Evolutionary conservation across 2,888 invertebrate genomes (phyloP).

Genomic region (Coleophora flavipennella): DNA sequence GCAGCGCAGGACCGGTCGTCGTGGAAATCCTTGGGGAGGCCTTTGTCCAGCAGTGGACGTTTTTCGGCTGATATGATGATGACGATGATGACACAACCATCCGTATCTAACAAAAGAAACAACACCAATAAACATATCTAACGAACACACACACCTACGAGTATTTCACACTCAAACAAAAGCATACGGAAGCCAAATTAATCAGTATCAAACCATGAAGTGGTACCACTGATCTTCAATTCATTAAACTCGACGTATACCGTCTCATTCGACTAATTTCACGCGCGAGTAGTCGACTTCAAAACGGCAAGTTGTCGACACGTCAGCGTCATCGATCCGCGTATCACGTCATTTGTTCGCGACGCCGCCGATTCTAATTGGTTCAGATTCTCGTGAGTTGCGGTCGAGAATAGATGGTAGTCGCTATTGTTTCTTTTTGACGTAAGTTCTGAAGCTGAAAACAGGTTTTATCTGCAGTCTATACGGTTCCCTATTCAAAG

Average conservation of each 20-base stretch:
- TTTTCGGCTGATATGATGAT: too few relatives aligned
- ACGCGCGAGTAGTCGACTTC: slow-evolving; percentile 25
- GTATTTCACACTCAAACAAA: too few relatives aligned
- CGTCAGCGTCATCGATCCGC: slow-evolving; percentile 43
- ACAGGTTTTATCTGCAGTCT: too few relatives aligned
- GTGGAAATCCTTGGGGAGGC: too few relatives aligned
- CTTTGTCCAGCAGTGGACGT: too few relatives aligned
- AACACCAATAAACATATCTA: neutral
- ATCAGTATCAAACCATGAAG: slow-evolving; percentile 7
- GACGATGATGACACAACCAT: neutral
- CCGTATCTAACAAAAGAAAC: neutral
- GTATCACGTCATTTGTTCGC: too few relatives aligned
- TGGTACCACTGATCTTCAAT: slow-evolving; percentile 1
- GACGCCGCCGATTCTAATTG: slow-evolving; percentile 38
- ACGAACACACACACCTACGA: neutral
- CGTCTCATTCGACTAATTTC: slow-evolving; percentile 20
- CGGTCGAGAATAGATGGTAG: slow-evolving; percentile 21
- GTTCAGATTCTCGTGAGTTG: slow-evolving; percentile 36
- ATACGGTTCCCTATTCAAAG: too few relatives aligned
- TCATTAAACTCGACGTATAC: neutral
- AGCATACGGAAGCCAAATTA: slow-evolving; percentile 3
- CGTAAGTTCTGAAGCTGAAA: too few relatives aligned
- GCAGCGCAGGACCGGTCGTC: too few relatives aligned
- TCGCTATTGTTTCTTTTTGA: slow-evolving; percentile 1
- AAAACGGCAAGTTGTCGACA: slow-evolving; percentile 14